These are phyloP conservation scores for Drosophila longiperda DNA, from an alignment of 2,888 invertebrate species.

Conservation along the genomic window DNA sequence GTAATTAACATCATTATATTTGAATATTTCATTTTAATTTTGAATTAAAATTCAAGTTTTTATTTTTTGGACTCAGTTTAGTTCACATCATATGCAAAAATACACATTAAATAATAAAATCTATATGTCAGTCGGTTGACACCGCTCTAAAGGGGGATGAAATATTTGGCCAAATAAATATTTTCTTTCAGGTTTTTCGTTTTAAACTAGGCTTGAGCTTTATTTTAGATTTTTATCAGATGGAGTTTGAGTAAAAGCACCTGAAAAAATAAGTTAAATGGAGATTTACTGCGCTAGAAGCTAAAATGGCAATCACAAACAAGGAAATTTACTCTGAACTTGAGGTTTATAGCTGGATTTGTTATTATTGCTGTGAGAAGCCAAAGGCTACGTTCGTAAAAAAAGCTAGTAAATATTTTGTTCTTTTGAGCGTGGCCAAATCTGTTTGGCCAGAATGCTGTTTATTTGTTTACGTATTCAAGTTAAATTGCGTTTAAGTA, in stretches of 20 bases:
- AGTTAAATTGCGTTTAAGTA: conserved; percentile 77
- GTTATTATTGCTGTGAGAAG: conserved; percentile 27
- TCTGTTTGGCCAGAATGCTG: conserved; percentile 46
- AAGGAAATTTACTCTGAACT: conserved; percentile 51
- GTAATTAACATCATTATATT: background rate
- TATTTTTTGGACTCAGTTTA: background rate
- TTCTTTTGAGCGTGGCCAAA: conserved; percentile 54
- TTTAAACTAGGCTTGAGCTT: background rate
- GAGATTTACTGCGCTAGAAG: conserved; percentile 65
- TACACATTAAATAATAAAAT: background rate
- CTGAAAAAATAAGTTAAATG: conserved; percentile 63
- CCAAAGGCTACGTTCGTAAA: conserved; percentile 62
- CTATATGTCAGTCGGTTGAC: background rate
- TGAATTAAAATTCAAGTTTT: background rate
- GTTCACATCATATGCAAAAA: background rate
- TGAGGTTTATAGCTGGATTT: conserved; percentile 32
- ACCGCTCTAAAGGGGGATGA: background rate
- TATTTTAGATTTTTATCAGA: background rate
- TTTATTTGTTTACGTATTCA: conserved; percentile 68
- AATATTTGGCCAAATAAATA: background rate
- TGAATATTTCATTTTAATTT: background rate
- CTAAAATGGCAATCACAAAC: conserved; percentile 54
- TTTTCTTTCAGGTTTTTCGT: background rate
- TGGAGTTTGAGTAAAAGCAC: background rate
- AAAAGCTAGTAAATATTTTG: conserved; percentile 69